Evolutionary conservation across 2,888 invertebrate genomes (phyloP).

Genomic region (Phymatocera aterrima): DNA sequence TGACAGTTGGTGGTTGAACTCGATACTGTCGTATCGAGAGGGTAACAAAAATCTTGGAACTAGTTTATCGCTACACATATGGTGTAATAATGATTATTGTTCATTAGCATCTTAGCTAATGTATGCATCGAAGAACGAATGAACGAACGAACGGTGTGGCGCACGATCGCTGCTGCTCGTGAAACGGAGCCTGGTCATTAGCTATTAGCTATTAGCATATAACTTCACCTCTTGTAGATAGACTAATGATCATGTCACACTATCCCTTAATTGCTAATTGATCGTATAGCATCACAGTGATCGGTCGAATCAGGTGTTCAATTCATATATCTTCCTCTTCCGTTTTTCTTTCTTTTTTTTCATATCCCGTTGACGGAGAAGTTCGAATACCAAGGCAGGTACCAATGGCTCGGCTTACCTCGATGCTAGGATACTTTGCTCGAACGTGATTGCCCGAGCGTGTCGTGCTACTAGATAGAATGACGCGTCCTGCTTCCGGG

Average conservation of each 20-base stretch:
- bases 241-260: slow-evolving; percentile 66
- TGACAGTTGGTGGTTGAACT: not conserved
- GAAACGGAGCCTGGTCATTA: slow-evolving; percentile 44
- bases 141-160: slow-evolving; percentile 11
- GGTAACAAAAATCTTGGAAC: too few relatives aligned
- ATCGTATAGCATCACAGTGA: slow-evolving; percentile 49
- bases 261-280: slow-evolving; percentile 68
- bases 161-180: slow-evolving; percentile 47
- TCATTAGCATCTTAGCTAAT: slow-evolving; percentile 56
- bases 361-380: not conserved
- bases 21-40: not conserved
- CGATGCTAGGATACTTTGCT: too few relatives aligned
- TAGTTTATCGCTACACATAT: not conserved
- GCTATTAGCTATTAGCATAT: slow-evolving; percentile 52
- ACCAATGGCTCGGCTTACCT: too few relatives aligned
- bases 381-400: too few relatives aligned
- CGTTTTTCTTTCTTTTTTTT: not conserved
- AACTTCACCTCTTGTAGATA: slow-evolving; percentile 51
- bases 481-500: too few relatives aligned
- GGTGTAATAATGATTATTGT: slow-evolving; percentile 57
- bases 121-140: slow-evolving; percentile 46
- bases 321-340: not conserved
- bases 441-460: too few relatives aligned
- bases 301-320: slow-evolving; percentile 13
- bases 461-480: too few relatives aligned